Conservation (phyloP, 92 coral and sea anemone genomes). For the Umimayanthus kanabou region DNA sequence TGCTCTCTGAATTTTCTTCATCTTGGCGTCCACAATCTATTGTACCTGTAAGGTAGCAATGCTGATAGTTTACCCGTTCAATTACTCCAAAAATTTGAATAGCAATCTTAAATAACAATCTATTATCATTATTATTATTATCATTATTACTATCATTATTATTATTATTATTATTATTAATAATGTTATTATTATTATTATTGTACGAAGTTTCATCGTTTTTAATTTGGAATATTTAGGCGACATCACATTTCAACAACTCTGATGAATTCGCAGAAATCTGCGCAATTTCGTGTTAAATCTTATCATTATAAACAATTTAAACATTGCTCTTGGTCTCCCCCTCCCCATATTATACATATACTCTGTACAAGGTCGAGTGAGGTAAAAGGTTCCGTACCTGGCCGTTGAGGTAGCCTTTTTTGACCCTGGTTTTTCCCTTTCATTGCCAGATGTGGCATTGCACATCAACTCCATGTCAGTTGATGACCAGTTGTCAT, state of each 20-base stretch:
- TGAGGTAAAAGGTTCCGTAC: background rate
- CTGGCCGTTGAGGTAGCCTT: slow-evolving; percentile 6
- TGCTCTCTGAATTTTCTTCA: background rate
- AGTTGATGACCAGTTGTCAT: background rate
- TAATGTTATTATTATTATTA: too few species aligned
- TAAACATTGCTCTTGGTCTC: background rate
- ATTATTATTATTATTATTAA: too few species aligned
- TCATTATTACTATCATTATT: background rate
- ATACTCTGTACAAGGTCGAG: background rate
- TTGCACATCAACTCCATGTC: background rate
- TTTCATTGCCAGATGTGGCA: background rate
- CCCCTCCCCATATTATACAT: background rate
- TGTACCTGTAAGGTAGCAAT: slow-evolving; percentile 14
- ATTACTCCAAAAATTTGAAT: background rate
- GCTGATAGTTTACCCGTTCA: background rate
- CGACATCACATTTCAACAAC: background rate
- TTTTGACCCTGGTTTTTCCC: background rate
- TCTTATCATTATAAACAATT: background rate
- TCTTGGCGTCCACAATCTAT: slow-evolving; percentile 1
- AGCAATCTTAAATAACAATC: background rate
- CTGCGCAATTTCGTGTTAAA: background rate
- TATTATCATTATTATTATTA: background rate
- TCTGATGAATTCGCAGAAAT: background rate
- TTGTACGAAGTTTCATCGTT: background rate
- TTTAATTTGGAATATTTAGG: slow-evolving; percentile 2